These are phyloP conservation scores for Pseudachorutes palmiensis DNA, from an alignment of 1,140 invertebrate species.

Conservation along the genomic window DNA sequence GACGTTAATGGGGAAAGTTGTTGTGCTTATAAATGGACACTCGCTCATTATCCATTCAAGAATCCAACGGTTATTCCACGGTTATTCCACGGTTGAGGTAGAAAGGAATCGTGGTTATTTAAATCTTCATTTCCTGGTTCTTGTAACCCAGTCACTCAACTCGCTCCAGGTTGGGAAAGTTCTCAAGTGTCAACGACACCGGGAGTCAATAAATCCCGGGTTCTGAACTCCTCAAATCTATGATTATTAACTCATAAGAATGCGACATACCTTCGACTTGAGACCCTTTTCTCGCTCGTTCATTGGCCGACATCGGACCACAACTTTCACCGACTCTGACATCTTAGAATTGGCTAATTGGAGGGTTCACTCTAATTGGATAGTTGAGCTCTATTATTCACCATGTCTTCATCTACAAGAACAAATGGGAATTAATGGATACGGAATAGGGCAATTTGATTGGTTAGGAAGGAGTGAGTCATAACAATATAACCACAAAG, in stretches of 20 bases:
- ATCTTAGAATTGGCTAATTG: slow-evolving; percentile 45
- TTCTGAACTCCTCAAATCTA: background rate
- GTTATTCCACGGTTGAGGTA: background rate
- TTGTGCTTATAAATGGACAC: background rate
- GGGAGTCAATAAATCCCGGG: background rate
- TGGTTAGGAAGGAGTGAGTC: background rate
- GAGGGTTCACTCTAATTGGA: background rate
- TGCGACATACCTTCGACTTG: slow-evolving; percentile 57
- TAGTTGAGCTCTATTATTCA: slow-evolving; percentile 2
- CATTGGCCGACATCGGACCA: slow-evolving; percentile 84
- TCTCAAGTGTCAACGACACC: background rate
- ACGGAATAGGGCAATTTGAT: background rate
- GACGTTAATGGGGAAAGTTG: background rate
- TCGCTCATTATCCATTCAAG: background rate
- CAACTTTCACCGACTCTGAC: slow-evolving; percentile 80
- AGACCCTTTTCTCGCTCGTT: slow-evolving; percentile 63
- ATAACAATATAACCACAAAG: background rate
- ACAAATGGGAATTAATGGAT: background rate
- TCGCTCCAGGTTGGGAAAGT: no score
- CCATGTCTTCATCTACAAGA: background rate
- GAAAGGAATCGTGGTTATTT: no score
- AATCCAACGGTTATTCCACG: background rate
- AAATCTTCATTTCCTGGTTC: no score
- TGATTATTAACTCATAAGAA: background rate
- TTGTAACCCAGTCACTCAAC: no score